A percentile compares a stretch with the other conserved stretches of the same genome.
phyloP scores from a whole-genome alignment of 53 echinoderm and acorn worm species.

The Paelopatides confundens region DNA sequence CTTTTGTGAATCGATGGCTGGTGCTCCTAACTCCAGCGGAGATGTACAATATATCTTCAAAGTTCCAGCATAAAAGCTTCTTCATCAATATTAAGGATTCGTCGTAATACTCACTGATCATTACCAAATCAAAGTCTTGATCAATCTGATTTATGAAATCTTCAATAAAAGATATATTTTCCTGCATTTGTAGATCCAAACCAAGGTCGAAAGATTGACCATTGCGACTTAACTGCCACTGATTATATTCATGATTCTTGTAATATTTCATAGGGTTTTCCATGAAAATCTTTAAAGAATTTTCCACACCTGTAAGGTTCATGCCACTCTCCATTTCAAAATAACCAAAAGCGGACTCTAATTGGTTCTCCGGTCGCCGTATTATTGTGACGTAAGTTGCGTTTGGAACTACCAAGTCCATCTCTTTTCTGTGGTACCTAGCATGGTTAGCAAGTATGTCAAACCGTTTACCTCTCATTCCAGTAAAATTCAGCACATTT shows the following conservation, averaged over 20 bases:
- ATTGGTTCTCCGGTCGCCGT: slow-evolving; percentile 64
- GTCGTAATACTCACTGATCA: slow-evolving; percentile 76
- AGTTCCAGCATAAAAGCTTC: slow-evolving; percentile 71
- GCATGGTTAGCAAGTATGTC: slow-evolving; percentile 67
- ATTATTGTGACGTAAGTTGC: slow-evolving; percentile 77
- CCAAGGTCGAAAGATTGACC: slow-evolving; percentile 79
- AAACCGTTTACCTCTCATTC: not conserved
- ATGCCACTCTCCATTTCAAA: slow-evolving; percentile 59
- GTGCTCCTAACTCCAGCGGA: slow-evolving; percentile 53
- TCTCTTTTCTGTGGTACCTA: slow-evolving; percentile 61
- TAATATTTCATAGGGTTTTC: slow-evolving; percentile 39
- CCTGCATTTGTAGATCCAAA: slow-evolving; percentile 61
- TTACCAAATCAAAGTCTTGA: slow-evolving; percentile 62
- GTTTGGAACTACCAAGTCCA: slow-evolving; percentile 64
- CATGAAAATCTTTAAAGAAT: slow-evolving; percentile 56
- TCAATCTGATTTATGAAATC: slow-evolving; percentile 50
- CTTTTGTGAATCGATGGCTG: not conserved
- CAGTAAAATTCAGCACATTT: not conserved
- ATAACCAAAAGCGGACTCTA: too few relatives aligned
- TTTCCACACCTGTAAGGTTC: slow-evolving; percentile 12
- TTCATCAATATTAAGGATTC: slow-evolving; percentile 71
- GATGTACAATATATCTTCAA: slow-evolving; percentile 67
- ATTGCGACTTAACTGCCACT: slow-evolving; percentile 62
- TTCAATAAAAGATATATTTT: slow-evolving; percentile 14
- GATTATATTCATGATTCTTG: not conserved